Percentiles rank a stretch among this genome's conserved stretches.
phyloP scores from a whole-genome alignment of 1,140 invertebrate species.

The Uloborus diversus region DNA sequence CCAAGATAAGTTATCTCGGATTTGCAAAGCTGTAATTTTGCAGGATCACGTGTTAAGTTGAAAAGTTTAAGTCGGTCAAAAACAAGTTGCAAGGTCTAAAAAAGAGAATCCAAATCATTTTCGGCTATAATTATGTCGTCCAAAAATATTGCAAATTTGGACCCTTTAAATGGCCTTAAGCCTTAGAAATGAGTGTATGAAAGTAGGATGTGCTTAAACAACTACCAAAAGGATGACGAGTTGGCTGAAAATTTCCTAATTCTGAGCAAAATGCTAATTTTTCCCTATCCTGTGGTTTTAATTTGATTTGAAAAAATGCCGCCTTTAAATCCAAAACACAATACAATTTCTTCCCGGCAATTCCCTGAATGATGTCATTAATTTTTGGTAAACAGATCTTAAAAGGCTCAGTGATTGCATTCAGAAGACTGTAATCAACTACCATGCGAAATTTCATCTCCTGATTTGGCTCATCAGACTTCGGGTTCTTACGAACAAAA shows the following conservation, averaged over 20 bases:
- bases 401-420: background rate
- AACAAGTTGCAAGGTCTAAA: too few species aligned
- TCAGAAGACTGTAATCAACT: background rate
- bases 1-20: too few species aligned
- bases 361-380: background rate
- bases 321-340: background rate
- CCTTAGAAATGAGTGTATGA: background rate
- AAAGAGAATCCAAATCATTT: too few species aligned
- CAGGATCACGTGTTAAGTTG: too few species aligned
- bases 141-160: background rate
- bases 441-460: background rate
- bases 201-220: background rate
- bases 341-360: background rate
- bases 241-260: background rate
- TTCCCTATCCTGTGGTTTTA: background rate
- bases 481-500: background rate
- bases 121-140: background rate
- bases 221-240: background rate
- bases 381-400: background rate
- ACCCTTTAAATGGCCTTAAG: background rate
- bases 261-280: background rate
- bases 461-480: background rate
- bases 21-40: too few species aligned
- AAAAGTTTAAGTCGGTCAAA: too few species aligned
- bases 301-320: slow-evolving; percentile 3